phyloP scores from a whole-genome alignment of 2,113 vertebrate species.

The Corydoras sp. region DNA sequence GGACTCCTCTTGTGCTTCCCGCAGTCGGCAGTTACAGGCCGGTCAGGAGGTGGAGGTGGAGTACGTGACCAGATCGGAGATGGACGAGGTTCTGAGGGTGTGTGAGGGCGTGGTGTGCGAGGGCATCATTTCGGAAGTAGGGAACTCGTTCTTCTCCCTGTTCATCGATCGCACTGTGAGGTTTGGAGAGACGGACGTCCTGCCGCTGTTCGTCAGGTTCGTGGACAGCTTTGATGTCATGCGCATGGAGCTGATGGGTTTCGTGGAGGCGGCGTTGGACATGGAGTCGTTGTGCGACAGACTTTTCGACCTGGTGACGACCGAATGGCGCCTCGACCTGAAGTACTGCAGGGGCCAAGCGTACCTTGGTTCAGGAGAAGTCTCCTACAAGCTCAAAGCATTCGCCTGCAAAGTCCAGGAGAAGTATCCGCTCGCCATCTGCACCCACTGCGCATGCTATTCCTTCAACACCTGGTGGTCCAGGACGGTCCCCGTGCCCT shows the following conservation, averaged over 20 bases:
- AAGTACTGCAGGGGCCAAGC: constrained; percentile 90
- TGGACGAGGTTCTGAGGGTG: constrained; percentile 85
- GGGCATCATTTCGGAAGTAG: constrained; percentile 81
- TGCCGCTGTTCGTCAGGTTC: constrained; percentile 84
- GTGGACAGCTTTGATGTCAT: constrained; percentile 89
- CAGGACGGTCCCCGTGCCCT: constrained; percentile 79
- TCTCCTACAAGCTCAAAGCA: constrained; percentile 87
- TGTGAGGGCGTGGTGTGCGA: constrained; percentile 83
- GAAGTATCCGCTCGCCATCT: constrained; percentile 85
- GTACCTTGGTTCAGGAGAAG: constrained; percentile 82
- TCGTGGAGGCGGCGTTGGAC: constrained; percentile 78
- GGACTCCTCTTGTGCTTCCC: constrained; percentile 55
- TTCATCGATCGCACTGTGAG: constrained; percentile 83
- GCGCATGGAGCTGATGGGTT: constrained; percentile 83
- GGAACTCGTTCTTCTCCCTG: constrained; percentile 85
- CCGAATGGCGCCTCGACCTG: constrained; percentile 86
- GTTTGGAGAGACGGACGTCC: constrained; percentile 76
- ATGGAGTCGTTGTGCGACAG: constrained; percentile 71
- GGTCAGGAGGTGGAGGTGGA: constrained; percentile 59
- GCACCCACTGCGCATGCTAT: constrained; percentile 84
- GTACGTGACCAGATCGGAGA: constrained; percentile 72
- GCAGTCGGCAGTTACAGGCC: constrained; percentile 44
- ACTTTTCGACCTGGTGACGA: constrained; percentile 75
- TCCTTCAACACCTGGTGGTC: constrained; percentile 93
- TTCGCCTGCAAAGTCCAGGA: constrained; percentile 88